phyloP scores from a whole-genome alignment of 2,888 invertebrate genomes.

The Tortricodes alternella region DNA sequence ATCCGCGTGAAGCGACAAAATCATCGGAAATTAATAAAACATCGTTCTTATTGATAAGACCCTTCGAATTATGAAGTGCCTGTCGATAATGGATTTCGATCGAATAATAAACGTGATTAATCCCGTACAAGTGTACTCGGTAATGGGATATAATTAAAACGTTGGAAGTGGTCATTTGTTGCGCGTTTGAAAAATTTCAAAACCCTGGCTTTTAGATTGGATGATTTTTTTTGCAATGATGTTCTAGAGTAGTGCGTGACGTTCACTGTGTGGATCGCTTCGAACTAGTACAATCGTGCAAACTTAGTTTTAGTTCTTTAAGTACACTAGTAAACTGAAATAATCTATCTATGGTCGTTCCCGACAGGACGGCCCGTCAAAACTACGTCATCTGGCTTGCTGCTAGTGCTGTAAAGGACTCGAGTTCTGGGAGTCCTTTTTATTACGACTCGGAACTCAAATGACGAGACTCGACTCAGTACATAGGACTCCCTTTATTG shows the following conservation, averaged over 20 bases:
- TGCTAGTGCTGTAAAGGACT: too few species aligned
- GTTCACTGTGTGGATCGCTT: too few species aligned
- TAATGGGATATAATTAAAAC: constrained; percentile 28
- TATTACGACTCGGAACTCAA: too few species aligned
- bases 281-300: too few species aligned
- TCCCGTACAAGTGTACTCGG: constrained; percentile 12
- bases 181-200: constrained; percentile 4
- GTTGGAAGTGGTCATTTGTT: not conserved
- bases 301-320: too few species aligned
- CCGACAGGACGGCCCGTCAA: too few species aligned
- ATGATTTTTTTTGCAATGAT: not conserved
- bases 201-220: not conserved
- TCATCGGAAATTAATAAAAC: not conserved
- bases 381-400: too few species aligned
- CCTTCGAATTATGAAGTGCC: not conserved
- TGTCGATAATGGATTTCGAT: constrained; percentile 22
- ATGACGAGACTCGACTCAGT: too few species aligned
- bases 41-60: constrained; percentile 6
- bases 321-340: too few species aligned
- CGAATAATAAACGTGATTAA: constrained; percentile 20
- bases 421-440: too few species aligned
- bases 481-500: too few species aligned
- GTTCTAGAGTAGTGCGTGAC: not conserved
- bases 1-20: not conserved
- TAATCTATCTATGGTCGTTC: too few species aligned